These are phyloP conservation scores for Acheta domesticus DNA, from an alignment of 2,888 invertebrate genomes.

Conservation along the genomic window DNA sequence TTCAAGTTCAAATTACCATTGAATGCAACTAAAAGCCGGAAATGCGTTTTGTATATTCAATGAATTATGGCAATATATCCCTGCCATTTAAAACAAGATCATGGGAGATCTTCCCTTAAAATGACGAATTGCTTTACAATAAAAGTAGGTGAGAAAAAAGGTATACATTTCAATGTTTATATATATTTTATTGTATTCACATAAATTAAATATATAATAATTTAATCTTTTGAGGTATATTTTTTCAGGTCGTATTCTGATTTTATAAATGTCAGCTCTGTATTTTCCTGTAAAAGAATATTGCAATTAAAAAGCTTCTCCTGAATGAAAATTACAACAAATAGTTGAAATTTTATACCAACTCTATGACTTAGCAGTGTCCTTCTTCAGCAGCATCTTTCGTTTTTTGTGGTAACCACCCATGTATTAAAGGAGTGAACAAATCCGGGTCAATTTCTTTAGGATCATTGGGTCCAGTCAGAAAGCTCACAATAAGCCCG, in stretches of 20 bases:
- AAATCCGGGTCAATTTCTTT: slow-evolving; percentile 57
- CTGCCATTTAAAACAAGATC: too few species aligned
- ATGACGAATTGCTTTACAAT: too few species aligned
- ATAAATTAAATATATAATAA: too few species aligned
- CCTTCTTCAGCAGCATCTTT: neutral
- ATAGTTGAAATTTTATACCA: neutral
- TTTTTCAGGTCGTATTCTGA: neutral
- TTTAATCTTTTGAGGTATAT: neutral
- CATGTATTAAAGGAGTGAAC: slow-evolving; percentile 61
- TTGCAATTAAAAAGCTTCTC: neutral
- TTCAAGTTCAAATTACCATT: too few species aligned
- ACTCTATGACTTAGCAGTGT: neutral
- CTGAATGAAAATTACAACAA: neutral
- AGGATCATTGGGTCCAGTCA: slow-evolving; percentile 61
- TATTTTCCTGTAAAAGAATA: neutral
- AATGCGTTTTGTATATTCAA: too few species aligned
- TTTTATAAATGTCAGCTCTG: neutral
- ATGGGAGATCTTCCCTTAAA: too few species aligned
- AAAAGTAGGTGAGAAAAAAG: too few species aligned
- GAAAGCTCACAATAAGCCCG: slow-evolving; percentile 65
- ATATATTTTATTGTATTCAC: too few species aligned
- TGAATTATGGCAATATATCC: too few species aligned
- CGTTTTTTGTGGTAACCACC: slow-evolving; percentile 47
- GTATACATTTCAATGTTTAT: too few species aligned
- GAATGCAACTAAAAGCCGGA: too few species aligned